Evolutionary conservation across 1,140 invertebrate genomes (phyloP).

Genomic region (Lucilia cuprina): DNA sequence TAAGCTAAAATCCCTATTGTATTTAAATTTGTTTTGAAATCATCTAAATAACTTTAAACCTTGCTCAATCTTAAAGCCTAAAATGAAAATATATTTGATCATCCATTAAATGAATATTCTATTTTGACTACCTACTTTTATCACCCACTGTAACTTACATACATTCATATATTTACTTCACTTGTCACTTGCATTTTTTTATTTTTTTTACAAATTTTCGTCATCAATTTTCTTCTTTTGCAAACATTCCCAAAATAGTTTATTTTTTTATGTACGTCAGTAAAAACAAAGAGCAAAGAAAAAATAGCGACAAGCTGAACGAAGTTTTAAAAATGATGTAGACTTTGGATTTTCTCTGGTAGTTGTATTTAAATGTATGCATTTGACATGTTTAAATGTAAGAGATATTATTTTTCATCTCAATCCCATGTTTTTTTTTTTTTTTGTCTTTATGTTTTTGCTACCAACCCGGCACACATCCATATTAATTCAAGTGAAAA

Average conservation of each 20-base stretch:
- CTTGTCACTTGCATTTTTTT: background rate
- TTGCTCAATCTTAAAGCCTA: no score
- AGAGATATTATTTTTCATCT: background rate
- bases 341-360: background rate
- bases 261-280: background rate
- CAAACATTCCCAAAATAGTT: conserved; percentile 7
- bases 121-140: no score
- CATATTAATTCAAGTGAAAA: background rate
- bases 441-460: background rate
- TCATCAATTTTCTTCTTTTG: conserved; percentile 1
- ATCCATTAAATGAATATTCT: no score
- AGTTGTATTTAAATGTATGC: background rate
- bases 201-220: background rate
- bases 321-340: conserved; percentile 1
- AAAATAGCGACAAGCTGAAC: background rate
- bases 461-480: background rate
- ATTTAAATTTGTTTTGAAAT: no score
- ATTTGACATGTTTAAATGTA: conserved; percentile 12
- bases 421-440: background rate
- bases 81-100: no score
- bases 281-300: background rate
- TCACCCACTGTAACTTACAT: no score
- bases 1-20: no score
- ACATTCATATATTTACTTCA: conserved; percentile 4
- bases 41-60: no score